Evolutionary conservation across 1,140 invertebrate genomes (phyloP), one percentile per base, ranked within the genome.

Genomic region (Brachionus rotundiformis): DNA sequence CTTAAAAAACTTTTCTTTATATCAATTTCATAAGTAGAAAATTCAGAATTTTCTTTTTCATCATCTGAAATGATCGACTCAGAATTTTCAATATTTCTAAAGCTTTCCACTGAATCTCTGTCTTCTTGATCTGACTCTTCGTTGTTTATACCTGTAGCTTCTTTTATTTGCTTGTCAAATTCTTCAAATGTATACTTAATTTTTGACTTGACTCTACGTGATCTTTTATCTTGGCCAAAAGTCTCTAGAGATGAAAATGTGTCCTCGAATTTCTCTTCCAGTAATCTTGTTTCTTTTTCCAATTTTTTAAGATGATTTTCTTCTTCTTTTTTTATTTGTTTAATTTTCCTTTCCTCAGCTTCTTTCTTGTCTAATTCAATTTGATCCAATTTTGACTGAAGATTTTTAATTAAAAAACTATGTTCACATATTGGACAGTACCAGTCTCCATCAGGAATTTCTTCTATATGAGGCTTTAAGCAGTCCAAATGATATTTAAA

Each of bases 391-490:
- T 81, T 81, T 25, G 39, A 4, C 27, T 25, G 1, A 41, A 81
- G 47, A 31, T 27, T 41, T 25, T 25, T 7, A 41, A 41, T 63
- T 49, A 81, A 33, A 33, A 31, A 16, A 39, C 41, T 54, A 49
- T 82, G 81, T 33, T 82, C 63, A 89, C 96, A 98, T 0, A 94
- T 93, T 59, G 95, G 95, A 88, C 96, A 98, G 87, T 92, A 95
- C 96, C 96, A 98, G 86, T 97, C 93, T 23, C 95, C 95, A 86
- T 97, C 94, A 4, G 96, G 96, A 85, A 98, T 94, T 1, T 95
- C 90, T 87, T 96, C 92, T 6, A 98, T 89, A 16, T 95, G 91
- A 1, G 96, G 95, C 47, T 93, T 91, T 0, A 98, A 90, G 86
- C 96, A 98, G 4, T 93, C 93, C 63, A 94, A 94, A 89, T 98